phyloP scores from a whole-genome alignment of 2,888 invertebrate species.

The Maniola hyperantus region DNA sequence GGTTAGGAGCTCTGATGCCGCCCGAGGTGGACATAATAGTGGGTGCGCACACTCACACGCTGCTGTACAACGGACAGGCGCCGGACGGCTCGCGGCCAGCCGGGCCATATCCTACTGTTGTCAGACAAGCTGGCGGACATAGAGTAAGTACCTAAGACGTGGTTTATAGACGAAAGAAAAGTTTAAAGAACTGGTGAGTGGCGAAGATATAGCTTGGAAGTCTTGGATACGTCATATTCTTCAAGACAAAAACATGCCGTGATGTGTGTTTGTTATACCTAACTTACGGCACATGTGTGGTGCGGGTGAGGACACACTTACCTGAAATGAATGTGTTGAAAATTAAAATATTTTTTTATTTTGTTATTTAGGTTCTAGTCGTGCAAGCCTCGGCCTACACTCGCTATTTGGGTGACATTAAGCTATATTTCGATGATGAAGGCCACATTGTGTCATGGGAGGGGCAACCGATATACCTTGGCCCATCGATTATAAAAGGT shows the following conservation, averaged over 20 bases:
- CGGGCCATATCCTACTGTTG: constrained; percentile 88
- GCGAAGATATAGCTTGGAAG: too few species aligned
- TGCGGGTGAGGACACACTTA: too few species aligned
- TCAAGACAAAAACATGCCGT: too few species aligned
- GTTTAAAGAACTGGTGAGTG: too few species aligned
- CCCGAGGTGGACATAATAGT: constrained; percentile 90
- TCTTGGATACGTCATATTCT: too few species aligned
- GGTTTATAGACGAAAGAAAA: constrained; percentile 5
- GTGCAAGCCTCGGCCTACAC: constrained; percentile 89
- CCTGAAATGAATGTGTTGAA: too few species aligned
- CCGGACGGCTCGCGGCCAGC: constrained; percentile 81
- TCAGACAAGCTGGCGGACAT: constrained; percentile 79
- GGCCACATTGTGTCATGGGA: constrained; percentile 86
- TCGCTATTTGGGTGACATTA: constrained; percentile 90
- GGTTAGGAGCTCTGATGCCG: constrained; percentile 85
- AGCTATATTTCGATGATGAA: constrained; percentile 85
- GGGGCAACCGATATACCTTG: constrained; percentile 89
- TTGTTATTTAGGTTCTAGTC: constrained; percentile 76
- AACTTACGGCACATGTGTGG: too few species aligned
- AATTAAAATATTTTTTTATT: neutral
- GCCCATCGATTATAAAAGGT: constrained; percentile 85
- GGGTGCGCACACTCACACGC: constrained; percentile 92
- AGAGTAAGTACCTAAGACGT: constrained; percentile 51
- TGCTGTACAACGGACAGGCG: constrained; percentile 84
- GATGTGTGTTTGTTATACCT: too few species aligned